Evolutionary conservation across 2,113 vertebrate genomes (phyloP).

Genomic region (Silurus asotus): DNA sequence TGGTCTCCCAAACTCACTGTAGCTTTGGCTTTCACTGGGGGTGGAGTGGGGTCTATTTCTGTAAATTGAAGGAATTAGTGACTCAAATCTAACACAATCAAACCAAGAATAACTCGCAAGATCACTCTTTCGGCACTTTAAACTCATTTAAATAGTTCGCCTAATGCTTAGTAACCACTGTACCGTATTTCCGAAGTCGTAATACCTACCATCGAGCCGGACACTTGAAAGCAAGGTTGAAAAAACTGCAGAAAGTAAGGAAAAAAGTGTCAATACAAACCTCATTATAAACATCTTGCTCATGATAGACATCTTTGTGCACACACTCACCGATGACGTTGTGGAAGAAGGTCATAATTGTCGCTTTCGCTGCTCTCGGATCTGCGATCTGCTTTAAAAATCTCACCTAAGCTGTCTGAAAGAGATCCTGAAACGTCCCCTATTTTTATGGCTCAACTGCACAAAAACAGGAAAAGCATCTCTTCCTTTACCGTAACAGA

Average conservation of each 20-base stretch:
- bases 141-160: not conserved
- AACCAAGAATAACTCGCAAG: not conserved
- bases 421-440: not conserved
- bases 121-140: not conserved
- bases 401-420: not conserved
- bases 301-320: not conserved
- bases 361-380: not conserved
- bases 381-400: not conserved
- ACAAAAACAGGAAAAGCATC: slow-evolving; percentile 51
- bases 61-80: not conserved
- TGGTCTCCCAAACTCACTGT: slow-evolving; percentile 14
- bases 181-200: not conserved
- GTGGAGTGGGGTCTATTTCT: not conserved
- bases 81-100: not conserved
- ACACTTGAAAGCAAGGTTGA: not conserved
- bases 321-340: slow-evolving; percentile 62
- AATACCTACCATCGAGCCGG: slow-evolving; percentile 20
- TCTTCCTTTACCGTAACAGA: slow-evolving; percentile 32
- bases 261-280: not conserved
- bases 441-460: not conserved
- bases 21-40: slow-evolving; percentile 28
- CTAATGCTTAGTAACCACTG: not conserved
- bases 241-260: slow-evolving; percentile 16
- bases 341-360: slow-evolving; percentile 54
- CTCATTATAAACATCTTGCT: not conserved